Conservation (phyloP, 1,140 invertebrate genomes). For the Adoxophyes honmai region DNA sequence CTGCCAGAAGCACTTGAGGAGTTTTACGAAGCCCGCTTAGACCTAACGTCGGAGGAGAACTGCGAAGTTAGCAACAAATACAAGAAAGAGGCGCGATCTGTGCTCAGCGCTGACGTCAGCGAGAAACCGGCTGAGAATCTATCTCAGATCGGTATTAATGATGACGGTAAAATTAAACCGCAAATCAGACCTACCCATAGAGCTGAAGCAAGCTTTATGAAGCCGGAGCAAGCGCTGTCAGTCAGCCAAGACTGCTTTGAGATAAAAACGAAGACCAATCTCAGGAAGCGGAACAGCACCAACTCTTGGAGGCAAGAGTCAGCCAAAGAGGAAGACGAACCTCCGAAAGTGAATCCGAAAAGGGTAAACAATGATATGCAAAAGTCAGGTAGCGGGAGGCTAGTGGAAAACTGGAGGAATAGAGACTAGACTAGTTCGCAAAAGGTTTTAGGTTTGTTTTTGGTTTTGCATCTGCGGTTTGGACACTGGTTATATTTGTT, state of each 20-base stretch:
- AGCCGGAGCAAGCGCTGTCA: constrained; percentile 49
- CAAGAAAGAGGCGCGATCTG: constrained; percentile 55
- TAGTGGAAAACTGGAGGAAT: constrained; percentile 57
- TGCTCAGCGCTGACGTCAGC: constrained; percentile 24
- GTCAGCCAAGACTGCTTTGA: constrained; percentile 49
- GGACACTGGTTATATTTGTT: too few relatives aligned
- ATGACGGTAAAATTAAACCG: constrained; percentile 57
- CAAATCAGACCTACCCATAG: constrained; percentile 66
- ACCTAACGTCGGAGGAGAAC: constrained; percentile 52
- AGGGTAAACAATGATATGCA: constrained; percentile 56
- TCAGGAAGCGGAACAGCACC: constrained; percentile 58
- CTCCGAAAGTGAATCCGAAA: constrained; percentile 51
- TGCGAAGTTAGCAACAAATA: constrained; percentile 65
- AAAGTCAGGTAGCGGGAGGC: constrained; percentile 38
- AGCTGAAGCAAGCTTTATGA: constrained; percentile 51
- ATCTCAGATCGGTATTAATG: constrained; percentile 48
- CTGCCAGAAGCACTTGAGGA: constrained; percentile 62
- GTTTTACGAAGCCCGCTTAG: constrained; percentile 64
- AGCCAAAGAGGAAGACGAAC: constrained; percentile 49
- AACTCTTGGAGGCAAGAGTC: constrained; percentile 61
- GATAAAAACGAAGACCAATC: constrained; percentile 41
- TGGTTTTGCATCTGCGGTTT: too few relatives aligned
- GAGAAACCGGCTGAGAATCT: constrained; percentile 49
- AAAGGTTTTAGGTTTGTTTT: too few relatives aligned
- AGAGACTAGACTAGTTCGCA: background rate